phyloP scores from a whole-genome alignment of 2,888 invertebrate species.

The Pachliopta kotzebuea region DNA sequence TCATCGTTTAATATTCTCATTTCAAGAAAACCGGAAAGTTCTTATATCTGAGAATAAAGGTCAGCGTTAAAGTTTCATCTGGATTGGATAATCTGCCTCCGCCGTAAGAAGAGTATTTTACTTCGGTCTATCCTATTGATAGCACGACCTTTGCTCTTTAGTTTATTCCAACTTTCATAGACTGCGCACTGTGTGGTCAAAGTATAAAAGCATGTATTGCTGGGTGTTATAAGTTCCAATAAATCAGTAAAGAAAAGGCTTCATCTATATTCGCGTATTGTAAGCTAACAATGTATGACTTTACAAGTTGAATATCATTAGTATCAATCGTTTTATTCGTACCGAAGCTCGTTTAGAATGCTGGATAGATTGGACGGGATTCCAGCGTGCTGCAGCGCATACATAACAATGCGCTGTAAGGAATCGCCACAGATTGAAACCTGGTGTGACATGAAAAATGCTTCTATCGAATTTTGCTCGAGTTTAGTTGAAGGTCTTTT shows the following conservation, averaged over 20 bases:
- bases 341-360: slow-evolving; percentile 32
- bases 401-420: slow-evolving; percentile 28
- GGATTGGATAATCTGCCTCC: too few species aligned
- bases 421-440: slow-evolving; percentile 22
- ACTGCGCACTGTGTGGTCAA: too few species aligned
- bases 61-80: too few species aligned
- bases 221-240: not conserved
- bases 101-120: too few species aligned
- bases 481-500: slow-evolving; percentile 6
- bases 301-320: slow-evolving; percentile 24
- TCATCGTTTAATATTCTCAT: too few species aligned
- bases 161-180: too few species aligned
- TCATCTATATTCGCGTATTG: slow-evolving; percentile 3
- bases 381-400: slow-evolving; percentile 24
- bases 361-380: slow-evolving; percentile 29
- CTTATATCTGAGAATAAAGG: too few species aligned
- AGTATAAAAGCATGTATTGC: too few species aligned
- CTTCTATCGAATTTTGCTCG: slow-evolving; percentile 12
- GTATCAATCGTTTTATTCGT: slow-evolving; percentile 32
- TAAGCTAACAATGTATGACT: slow-evolving; percentile 19
- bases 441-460: slow-evolving; percentile 24
- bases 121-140: too few species aligned
- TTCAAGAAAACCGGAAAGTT: too few species aligned
- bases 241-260: not conserved
- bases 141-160: too few species aligned